Base-by-base conservation (phyloP, 1,140 invertebrate species). In the Drosophila tristis region DNA sequence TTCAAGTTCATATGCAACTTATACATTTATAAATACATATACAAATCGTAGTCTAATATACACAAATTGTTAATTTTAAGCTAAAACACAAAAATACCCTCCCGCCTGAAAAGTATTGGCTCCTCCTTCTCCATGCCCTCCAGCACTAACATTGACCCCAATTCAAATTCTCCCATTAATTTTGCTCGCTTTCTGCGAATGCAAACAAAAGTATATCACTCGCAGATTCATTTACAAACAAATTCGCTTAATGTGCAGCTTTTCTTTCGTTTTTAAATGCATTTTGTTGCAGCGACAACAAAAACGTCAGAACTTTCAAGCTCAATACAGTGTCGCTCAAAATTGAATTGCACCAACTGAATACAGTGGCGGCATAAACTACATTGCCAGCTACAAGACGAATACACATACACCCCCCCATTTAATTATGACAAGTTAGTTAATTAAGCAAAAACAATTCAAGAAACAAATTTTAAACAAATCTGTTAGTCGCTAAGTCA, bases 401-500 rank as follows among this genome's bases (percentile, higher is more conserved):
- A 39, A 39, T 39, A 11, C 4, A 13, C 44, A 56, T 15, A 13
- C 45, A 31, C n/a, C 5, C 25, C 25, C 45, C 35, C 47, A 58
- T 74, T 74, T 49, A 20, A 74, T 65, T 43, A 53, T 54, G 35
- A 39, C 58, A 64, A 60, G 51, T 62, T 82, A 81, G 70, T 75
- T 57, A 76, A 71, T 78, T 82, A 78, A 82, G 68, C 49, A 39
- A 31, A 9, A 31, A 9, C 45, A 55, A 7, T 53, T 55, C 67
- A 56, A 55, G 16, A 63, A 72, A 67, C 25, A 57, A 73, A 80
- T 73, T 77, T 77, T 64, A 74, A 79, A 51, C 23, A 74, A 80
- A 59, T 80, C 59, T 66, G 4, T 85, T 76, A 86, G 78, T 20
- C 44, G 50, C 48, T 84, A 84, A 84, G 80, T 43, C 58, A 13